Conservation (phyloP, 2,888 invertebrate genomes). For the Lithophane leautieri region DNA sequence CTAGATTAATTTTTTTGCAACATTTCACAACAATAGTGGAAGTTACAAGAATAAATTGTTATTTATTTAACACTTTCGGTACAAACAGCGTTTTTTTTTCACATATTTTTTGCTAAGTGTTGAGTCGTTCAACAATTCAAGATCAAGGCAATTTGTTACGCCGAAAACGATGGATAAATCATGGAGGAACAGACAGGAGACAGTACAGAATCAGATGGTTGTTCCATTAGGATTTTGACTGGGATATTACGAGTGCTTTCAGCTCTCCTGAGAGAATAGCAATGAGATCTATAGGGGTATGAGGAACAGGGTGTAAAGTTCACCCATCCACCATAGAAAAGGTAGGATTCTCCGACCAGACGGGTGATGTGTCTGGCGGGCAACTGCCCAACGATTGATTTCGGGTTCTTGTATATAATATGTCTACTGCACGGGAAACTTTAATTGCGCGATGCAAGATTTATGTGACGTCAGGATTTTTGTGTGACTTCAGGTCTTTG, state of each 20-base stretch:
- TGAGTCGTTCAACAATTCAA: constrained; percentile 34
- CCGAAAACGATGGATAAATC: not conserved
- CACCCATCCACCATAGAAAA: too few relatives aligned
- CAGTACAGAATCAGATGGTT: not conserved
- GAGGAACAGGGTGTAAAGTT: too few relatives aligned
- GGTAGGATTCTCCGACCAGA: too few relatives aligned
- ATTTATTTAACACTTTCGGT: not conserved
- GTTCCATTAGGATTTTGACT: not conserved
- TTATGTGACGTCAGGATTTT: too few relatives aligned
- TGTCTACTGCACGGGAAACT: too few relatives aligned
- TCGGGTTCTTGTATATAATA: too few relatives aligned
- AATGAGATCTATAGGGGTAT: too few relatives aligned
- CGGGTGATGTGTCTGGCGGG: too few relatives aligned
- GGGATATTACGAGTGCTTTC: not conserved
- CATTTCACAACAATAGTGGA: not conserved
- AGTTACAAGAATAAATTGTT: not conserved
- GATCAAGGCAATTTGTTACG: constrained; percentile 37
- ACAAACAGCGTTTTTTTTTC: constrained; percentile 5
- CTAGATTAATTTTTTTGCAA: constrained; percentile 22
- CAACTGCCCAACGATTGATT: too few relatives aligned
- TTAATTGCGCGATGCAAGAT: too few relatives aligned
- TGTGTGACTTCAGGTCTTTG: too few relatives aligned
- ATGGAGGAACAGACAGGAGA: not conserved
- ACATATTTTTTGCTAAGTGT: too few relatives aligned
- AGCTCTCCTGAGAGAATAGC: not conserved